phyloP scores from a whole-genome alignment of 2,797 vertebrate species.

The Anas bernieri region DNA sequence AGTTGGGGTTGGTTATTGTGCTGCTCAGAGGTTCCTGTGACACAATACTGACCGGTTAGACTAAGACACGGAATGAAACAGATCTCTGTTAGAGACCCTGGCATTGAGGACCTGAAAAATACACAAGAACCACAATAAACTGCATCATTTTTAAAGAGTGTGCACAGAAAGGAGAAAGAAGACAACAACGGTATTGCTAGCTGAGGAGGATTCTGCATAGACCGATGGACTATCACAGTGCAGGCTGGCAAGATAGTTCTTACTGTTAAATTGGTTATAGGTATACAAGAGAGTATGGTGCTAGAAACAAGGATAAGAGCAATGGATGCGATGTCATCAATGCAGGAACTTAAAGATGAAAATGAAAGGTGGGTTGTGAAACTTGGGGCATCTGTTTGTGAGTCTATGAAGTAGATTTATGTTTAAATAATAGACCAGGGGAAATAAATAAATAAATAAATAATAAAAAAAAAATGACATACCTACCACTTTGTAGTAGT shows the following conservation, averaged over 20 bases:
- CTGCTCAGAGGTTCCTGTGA: slow-evolving; percentile 54
- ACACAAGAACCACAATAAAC: background rate
- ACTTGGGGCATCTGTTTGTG: background rate
- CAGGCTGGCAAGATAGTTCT: fast-evolving
- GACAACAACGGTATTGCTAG: background rate
- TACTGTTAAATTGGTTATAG: background rate
- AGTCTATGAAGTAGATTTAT: background rate
- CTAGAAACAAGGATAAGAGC: background rate
- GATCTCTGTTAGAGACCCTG: slow-evolving; percentile 33
- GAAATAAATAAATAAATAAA: too few species aligned
- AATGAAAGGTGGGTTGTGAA: background rate
- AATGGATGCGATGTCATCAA: fast-evolving
- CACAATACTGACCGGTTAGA: slow-evolving; percentile 48
- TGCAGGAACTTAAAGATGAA: background rate
- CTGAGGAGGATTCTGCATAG: slow-evolving; percentile 6
- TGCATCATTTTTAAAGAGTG: background rate
- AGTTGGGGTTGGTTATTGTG: slow-evolving; percentile 67
- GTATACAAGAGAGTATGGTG: background rate
- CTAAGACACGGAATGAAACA: slow-evolving; percentile 44
- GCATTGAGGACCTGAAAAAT: slow-evolving; percentile 36
- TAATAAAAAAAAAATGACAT: background rate
- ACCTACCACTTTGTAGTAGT: too few species aligned
- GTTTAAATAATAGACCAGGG: background rate
- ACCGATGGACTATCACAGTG: fast-evolving
- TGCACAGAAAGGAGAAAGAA: background rate